Percentiles rank a stretch among this genome's conserved stretches.
Conservation (phyloP, 2,888 invertebrate species). For the Lepas anatifera region DNA sequence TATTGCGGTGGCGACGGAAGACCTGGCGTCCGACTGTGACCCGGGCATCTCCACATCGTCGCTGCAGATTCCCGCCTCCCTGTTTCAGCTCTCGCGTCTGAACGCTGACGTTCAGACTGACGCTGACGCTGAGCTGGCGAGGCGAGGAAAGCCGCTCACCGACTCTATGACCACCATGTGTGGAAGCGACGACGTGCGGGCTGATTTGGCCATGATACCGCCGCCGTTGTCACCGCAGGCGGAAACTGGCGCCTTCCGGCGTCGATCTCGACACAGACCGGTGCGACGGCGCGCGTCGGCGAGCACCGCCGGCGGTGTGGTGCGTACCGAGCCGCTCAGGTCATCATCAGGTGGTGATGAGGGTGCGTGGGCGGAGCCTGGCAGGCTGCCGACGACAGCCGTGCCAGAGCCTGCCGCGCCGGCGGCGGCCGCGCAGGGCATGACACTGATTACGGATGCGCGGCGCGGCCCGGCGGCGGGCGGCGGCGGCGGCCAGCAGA, state of each 20-base stretch:
- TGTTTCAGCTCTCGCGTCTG: background rate
- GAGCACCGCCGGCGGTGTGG: background rate
- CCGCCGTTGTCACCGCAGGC: background rate
- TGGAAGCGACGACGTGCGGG: too few relatives aligned
- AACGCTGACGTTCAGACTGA: background rate
- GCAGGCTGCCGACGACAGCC: too few relatives aligned
- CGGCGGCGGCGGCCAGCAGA: background rate
- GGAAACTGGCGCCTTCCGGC: background rate
- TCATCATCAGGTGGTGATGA: background rate
- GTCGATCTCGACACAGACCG: background rate
- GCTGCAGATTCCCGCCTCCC: background rate
- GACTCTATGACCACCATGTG: background rate
- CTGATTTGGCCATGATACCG: too few relatives aligned
- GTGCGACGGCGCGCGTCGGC: background rate
- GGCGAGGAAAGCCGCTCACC: too few relatives aligned
- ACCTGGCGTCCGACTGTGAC: background rate
- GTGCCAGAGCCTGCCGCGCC: background rate
- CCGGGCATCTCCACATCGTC: background rate
- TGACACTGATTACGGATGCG: slow-evolving; percentile 1
- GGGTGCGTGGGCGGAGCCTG: background rate
- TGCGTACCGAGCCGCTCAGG: too few relatives aligned
- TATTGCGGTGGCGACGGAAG: background rate
- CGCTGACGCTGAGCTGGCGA: too few relatives aligned
- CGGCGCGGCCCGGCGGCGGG: background rate
- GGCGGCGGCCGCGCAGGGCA: background rate